These are phyloP conservation scores for Neodontobutis hainanensis DNA, from an alignment of 2,113 vertebrate species.

Conservation along the genomic window DNA sequence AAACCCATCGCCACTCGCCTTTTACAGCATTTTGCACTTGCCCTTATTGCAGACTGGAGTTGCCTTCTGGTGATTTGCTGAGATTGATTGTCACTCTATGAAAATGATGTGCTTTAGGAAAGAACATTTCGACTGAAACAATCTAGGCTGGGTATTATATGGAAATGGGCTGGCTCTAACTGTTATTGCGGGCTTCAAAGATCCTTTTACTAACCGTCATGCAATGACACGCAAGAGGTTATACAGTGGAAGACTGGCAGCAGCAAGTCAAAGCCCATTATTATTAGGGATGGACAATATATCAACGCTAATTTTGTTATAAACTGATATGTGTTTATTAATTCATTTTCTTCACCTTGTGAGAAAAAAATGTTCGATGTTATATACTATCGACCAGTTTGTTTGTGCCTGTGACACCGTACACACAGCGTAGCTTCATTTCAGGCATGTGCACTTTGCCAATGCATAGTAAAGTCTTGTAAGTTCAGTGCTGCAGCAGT, in stretches of 20 bases:
- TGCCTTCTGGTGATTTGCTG: constrained; percentile 48
- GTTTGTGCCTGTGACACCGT: no score
- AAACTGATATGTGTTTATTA: no score
- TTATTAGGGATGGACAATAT: background rate
- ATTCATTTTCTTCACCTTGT: no score
- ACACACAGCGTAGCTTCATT: no score
- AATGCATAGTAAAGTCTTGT: no score
- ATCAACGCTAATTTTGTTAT: no score
- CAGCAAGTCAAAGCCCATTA: constrained; percentile 8
- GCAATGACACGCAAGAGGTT: constrained; percentile 36
- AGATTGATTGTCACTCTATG: constrained; percentile 68
- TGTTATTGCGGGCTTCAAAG: constrained; percentile 36
- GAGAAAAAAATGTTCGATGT: no score
- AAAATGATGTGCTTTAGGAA: constrained; percentile 66
- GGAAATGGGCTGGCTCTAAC: constrained; percentile 59
- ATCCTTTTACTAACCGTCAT: constrained; percentile 19
- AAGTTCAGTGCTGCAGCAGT: no score
- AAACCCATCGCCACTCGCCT: constrained; percentile 81
- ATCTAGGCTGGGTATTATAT: constrained; percentile 55
- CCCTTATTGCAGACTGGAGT: constrained; percentile 71
- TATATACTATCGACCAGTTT: no score
- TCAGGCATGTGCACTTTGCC: no score
- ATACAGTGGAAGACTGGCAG: constrained; percentile 24
- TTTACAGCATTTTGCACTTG: constrained; percentile 96
- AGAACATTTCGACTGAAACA: constrained; percentile 64